phyloP scores from a whole-genome alignment of 2,888 invertebrate genomes.

The Drosophila borealis region DNA sequence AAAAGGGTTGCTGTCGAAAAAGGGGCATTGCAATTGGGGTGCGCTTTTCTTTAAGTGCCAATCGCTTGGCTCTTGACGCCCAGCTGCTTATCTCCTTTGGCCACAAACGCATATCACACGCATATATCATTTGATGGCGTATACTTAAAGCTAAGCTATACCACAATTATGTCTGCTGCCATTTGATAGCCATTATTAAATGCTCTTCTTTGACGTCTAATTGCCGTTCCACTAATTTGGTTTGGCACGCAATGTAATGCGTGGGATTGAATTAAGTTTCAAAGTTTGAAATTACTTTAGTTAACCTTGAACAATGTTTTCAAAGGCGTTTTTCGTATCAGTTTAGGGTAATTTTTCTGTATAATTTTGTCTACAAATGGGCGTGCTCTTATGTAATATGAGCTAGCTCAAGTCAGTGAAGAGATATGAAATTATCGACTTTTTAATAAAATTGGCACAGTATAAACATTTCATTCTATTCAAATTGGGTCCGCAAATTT shows the following conservation, averaged over 20 bases:
- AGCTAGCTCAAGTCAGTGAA: background rate
- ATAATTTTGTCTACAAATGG: background rate
- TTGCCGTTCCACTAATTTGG: conserved; percentile 23
- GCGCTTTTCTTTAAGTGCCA: conserved; percentile 1
- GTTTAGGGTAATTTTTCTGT: background rate
- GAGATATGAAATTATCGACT: no score
- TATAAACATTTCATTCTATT: no score
- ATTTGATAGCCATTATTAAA: conserved; percentile 44
- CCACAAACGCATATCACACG: conserved; percentile 1
- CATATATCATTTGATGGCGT: conserved; percentile 2
- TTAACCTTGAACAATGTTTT: conserved; percentile 21
- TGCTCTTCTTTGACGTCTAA: conserved; percentile 18
- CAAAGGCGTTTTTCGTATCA: conserved; percentile 24
- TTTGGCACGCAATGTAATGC: conserved; percentile 25
- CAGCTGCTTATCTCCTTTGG: conserved; percentile 12
- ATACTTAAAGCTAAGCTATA: conserved; percentile 2
- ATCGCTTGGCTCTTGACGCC: conserved; percentile 11
- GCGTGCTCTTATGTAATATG: background rate
- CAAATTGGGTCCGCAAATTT: no score
- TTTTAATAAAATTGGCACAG: no score
- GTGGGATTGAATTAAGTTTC: conserved; percentile 7
- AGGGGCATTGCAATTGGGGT: conserved; percentile 32
- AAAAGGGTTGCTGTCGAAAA: conserved; percentile 29
- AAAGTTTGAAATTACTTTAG: conserved; percentile 1
- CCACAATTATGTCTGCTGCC: conserved; percentile 21